A percentile compares a stretch with the other conserved stretches of the same genome.
phyloP scores from a whole-genome alignment of 2,797 vertebrate genomes.

The Selene dorsalis region DNA sequence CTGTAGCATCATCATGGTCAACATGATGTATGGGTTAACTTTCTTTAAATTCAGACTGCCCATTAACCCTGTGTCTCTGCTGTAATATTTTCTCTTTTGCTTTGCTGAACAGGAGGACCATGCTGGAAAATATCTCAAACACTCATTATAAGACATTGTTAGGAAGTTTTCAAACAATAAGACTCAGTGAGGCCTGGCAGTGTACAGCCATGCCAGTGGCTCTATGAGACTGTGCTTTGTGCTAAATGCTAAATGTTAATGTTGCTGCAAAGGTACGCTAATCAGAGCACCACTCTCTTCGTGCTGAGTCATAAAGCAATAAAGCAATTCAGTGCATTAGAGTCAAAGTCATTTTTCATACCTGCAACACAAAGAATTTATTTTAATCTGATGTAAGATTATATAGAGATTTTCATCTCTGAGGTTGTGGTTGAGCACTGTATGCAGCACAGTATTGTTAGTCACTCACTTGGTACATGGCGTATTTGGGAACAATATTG shows the following conservation, averaged over 20 bases:
- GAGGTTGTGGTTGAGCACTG: background rate
- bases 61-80: no score
- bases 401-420: background rate
- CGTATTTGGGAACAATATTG: conserved; percentile 90
- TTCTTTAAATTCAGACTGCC: no score
- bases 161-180: background rate
- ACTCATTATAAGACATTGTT: background rate
- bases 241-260: no score
- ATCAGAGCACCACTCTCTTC: background rate
- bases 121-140: background rate
- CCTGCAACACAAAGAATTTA: background rate
- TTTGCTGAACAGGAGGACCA: background rate
- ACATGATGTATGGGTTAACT: no score
- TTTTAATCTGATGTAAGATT: background rate
- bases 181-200: no score
- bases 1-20: no score
- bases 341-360: background rate
- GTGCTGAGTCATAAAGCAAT: background rate
- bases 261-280: no score
- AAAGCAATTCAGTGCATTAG: background rate
- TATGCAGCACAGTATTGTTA: background rate
- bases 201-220: no score
- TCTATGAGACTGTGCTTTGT: no score
- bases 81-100: background rate
- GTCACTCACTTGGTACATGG: conserved; percentile 90